Conservation (phyloP, 2,888 invertebrate genomes). For the Rotaria socialis region DNA sequence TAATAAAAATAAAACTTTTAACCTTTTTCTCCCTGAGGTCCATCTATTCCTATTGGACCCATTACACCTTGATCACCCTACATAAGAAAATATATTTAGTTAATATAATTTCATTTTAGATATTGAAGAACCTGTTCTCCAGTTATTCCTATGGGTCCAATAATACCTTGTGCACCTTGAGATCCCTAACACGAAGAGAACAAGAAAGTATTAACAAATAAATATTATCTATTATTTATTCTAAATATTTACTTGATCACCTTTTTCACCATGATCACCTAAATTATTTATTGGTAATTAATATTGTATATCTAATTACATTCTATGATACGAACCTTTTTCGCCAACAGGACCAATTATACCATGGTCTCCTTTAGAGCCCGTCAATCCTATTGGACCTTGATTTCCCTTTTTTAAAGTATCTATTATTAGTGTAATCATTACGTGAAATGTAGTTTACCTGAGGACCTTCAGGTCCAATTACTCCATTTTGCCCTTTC, state of each 20-base stretch:
- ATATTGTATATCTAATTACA: background rate
- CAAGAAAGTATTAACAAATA: no score
- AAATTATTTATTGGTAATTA: background rate
- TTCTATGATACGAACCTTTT: background rate
- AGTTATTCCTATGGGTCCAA: background rate
- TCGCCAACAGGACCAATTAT: background rate
- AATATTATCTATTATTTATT: background rate
- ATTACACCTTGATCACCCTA: background rate
- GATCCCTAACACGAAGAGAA: background rate
- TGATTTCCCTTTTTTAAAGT: background rate
- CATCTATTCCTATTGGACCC: background rate
- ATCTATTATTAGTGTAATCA: background rate
- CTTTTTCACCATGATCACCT: background rate
- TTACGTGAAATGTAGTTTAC: background rate
- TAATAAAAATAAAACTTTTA: background rate
- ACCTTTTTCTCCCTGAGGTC: conserved; percentile 20
- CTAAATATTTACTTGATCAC: background rate
- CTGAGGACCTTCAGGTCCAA: background rate
- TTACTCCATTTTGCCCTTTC: background rate
- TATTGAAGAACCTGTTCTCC: background rate
- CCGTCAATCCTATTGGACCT: background rate
- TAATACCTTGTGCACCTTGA: background rate
- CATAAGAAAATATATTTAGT: background rate
- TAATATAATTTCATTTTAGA: background rate
- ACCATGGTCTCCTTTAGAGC: background rate